Base-by-base conservation (phyloP, 2,113 vertebrate genomes). In the Psophia crepitans region DNA sequence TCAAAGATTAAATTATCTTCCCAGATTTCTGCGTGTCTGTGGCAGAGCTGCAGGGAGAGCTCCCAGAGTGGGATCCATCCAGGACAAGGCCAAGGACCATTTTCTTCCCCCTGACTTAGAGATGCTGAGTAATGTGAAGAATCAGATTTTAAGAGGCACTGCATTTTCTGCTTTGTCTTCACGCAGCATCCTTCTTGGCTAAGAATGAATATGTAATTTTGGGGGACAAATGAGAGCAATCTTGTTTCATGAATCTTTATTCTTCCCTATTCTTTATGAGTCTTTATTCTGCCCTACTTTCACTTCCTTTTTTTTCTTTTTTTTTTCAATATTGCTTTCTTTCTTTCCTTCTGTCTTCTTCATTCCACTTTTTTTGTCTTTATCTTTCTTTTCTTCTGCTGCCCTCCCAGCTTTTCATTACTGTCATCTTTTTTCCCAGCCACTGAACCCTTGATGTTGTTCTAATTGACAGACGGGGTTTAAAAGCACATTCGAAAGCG, bases 391-490 rank as follows among this genome's bases (percentile, higher is more conserved):
- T 96, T 92, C 90, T 97, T 69, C 78, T 95, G 53, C 90, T 98
- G 95, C 96, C 93, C 97, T 97, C 97, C 91, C 89, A 96, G 95
- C 95, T 96, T 97, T 98, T 97, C 97, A 97, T 98, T 98, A 96
- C 97, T 98, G 98, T 98, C 98, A 98, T 98, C 96, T 97, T 97
- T 97, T 97, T 97, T 98, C 96, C 95, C 97, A 97, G 92, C 95
- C 97, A 95, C 96, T 98, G 97, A 98, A 97, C 97, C 95, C 96
- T 97, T 98, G 97, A 98, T 97, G 97, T 96, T 97, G 95, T 93
- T 98, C 96, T 98, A 98, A 98, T 98, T 98, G 98, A 98, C 97
- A 98, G 98, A 98, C 94, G 41, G 94, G 95, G 96, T 97, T 98
- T 98, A 98, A 98, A 98, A 98, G 97, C 97, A 97, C 96, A 98